Evolutionary conservation across 2,888 invertebrate species (phyloP).

Genomic region (Euproctis similis): DNA sequence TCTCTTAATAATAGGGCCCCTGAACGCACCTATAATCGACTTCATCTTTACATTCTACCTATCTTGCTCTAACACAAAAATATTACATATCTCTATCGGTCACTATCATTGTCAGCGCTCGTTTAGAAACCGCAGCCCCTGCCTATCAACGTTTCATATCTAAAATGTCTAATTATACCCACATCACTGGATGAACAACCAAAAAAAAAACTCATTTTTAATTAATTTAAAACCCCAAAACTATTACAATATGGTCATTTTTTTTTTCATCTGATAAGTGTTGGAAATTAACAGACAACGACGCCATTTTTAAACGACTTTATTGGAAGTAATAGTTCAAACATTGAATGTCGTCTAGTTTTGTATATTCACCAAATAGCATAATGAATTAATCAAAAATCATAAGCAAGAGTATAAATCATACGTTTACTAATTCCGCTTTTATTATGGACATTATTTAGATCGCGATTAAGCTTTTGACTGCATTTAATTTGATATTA

Average conservation of each 20-base stretch:
- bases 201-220: conserved; percentile 68
- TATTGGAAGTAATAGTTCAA: too few species aligned
- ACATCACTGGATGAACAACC: conserved; percentile 65
- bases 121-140: conserved; percentile 51
- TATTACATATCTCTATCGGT: conserved; percentile 28
- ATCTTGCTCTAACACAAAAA: conserved; percentile 33
- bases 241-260: conserved; percentile 72
- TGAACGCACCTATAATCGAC: conserved; percentile 50
- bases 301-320: conserved; percentile 58
- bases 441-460: too few species aligned
- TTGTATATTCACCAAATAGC: too few species aligned
- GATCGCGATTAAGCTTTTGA: too few species aligned
- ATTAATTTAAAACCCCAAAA: conserved; percentile 69
- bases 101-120: conserved; percentile 56
- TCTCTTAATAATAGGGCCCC: conserved; percentile 66
- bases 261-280: conserved; percentile 71
- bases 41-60: conserved; percentile 41
- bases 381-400: too few species aligned
- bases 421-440: too few species aligned
- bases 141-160: conserved; percentile 64
- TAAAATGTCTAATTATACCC: conserved; percentile 73
- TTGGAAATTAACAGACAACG: conserved; percentile 57
- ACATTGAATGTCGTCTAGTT: too few species aligned
- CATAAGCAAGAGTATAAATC: too few species aligned
- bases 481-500: conserved; percentile 2